Evolutionary conservation across 1,140 invertebrate species (phyloP).

Genomic region (Cyclina sinensis): DNA sequence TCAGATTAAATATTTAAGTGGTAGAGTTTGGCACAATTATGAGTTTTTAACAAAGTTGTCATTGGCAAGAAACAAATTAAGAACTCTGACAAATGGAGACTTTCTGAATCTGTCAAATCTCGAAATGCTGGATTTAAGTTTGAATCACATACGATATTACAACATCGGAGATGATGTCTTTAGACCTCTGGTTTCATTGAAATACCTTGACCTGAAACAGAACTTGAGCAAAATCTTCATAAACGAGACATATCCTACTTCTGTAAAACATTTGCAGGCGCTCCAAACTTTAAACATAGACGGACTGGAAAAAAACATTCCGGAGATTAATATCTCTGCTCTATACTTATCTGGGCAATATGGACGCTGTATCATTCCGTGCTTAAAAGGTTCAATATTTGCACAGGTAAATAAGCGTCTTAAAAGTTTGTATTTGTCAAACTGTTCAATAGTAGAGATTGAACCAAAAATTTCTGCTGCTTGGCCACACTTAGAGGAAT

Average conservation of each 20-base stretch:
- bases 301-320: background rate
- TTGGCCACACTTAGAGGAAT: background rate
- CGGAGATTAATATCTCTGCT: background rate
- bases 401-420: background rate
- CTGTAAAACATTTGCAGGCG: background rate
- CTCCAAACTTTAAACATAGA: background rate
- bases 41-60: background rate
- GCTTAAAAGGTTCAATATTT: background rate
- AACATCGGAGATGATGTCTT: background rate
- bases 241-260: background rate
- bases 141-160: background rate
- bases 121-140: conserved; percentile 14
- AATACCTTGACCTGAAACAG: conserved; percentile 9
- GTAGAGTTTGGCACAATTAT: background rate
- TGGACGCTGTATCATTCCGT: background rate
- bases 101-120: background rate
- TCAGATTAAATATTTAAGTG: background rate
- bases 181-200: background rate
- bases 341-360: background rate
- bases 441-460: background rate
- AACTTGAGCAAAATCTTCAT: background rate
- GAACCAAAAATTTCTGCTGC: background rate
- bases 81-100: background rate
- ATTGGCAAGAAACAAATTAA: background rate
- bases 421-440: background rate